Conservation (phyloP, 2,113 vertebrate genomes). For the Sinocyclocheilus rhinocerous region DNA sequence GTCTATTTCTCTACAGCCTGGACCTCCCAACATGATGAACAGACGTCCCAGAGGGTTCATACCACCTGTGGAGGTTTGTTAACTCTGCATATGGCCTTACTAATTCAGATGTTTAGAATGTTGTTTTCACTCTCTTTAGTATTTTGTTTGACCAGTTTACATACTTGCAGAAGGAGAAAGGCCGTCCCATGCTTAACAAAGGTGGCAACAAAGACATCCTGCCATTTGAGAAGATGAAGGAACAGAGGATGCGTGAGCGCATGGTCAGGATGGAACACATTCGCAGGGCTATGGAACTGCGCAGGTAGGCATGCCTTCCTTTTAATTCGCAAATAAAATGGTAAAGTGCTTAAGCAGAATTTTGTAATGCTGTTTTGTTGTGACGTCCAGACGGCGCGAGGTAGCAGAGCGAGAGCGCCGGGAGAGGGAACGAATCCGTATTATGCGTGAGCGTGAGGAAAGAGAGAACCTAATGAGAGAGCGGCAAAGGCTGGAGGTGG, state of each 20-base stretch:
- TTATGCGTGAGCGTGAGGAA: conserved; percentile 91
- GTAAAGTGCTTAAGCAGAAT: not conserved
- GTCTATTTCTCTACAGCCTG: conserved; percentile 59
- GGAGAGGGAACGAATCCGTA: conserved; percentile 86
- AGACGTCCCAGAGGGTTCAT: conserved; percentile 76
- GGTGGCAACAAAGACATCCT: conserved; percentile 85
- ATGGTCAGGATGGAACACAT: conserved; percentile 87
- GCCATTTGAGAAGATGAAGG: conserved; percentile 97
- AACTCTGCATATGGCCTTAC: no score
- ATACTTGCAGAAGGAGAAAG: conserved; percentile 73
- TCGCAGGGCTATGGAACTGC: conserved; percentile 86
- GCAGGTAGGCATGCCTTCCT: conserved; percentile 76
- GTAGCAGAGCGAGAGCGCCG: conserved; percentile 85
- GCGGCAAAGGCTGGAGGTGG: conserved; percentile 91
- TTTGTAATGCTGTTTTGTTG: not conserved
- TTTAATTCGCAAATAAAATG: not conserved
- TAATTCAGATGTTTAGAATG: no score
- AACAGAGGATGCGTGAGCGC: conserved; percentile 89
- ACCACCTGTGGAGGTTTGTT: conserved; percentile 75
- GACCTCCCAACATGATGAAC: conserved; percentile 65
- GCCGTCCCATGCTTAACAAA: conserved; percentile 81
- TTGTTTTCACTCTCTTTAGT: not conserved
- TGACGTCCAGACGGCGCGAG: conserved; percentile 83
- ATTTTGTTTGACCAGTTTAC: not conserved
- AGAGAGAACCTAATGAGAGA: conserved; percentile 91